These are phyloP conservation scores for Agriotes lineatus DNA, from an alignment of 2,888 invertebrate genomes.

Conservation along the genomic window DNA sequence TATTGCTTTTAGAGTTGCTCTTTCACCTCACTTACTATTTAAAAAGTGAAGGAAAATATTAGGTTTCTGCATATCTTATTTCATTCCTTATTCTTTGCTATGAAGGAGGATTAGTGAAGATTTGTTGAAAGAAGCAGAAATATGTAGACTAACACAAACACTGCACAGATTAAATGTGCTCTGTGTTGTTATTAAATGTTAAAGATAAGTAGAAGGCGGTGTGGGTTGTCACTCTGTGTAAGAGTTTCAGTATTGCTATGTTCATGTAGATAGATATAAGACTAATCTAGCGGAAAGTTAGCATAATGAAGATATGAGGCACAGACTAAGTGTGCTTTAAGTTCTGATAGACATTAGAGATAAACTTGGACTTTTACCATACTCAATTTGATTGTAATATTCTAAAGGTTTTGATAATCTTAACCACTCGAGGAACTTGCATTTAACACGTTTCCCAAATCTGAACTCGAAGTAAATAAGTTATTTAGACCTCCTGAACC, in stretches of 20 bases:
- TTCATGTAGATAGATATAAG: no score
- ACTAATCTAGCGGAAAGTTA: background rate
- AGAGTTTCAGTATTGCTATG: no score
- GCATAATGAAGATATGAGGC: background rate
- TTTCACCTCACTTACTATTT: no score
- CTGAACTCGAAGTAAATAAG: conserved; percentile 44
- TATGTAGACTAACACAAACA: background rate
- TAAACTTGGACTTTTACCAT: conserved; percentile 17
- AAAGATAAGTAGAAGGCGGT: no score
- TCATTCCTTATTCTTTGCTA: no score
- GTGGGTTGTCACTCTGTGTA: no score
- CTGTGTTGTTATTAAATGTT: background rate
- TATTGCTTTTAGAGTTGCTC: no score
- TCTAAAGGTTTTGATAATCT: conserved; percentile 1
- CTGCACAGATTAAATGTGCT: conserved; percentile 20
- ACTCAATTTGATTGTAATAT: conserved; percentile 13
- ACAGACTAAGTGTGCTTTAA: conserved; percentile 12
- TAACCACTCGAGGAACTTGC: conserved; percentile 45
- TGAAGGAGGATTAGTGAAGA: no score
- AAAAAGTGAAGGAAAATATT: no score
- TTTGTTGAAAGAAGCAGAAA: background rate
- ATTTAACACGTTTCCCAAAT: conserved; percentile 25
- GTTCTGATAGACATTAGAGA: background rate
- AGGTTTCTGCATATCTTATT: no score
- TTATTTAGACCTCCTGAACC: conserved; percentile 51